Base-by-base conservation (phyloP, 2,888 invertebrate genomes). In the Theretra japonica region DNA sequence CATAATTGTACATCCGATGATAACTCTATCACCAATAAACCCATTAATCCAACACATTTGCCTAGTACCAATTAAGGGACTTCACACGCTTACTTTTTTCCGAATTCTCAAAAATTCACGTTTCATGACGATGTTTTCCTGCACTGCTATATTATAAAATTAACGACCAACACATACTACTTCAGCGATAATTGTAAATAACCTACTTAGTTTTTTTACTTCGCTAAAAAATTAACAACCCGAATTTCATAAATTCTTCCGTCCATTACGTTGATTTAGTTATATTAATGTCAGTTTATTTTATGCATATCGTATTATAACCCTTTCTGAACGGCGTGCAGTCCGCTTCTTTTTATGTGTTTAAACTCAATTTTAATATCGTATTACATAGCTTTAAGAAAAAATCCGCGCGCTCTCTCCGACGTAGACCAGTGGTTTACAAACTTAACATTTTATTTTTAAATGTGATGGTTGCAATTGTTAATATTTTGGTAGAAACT, bases 331-430 rank as follows among this genome's bases (percentile, higher is more conserved):
- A 78, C 72, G 78, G 62, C 23, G 33, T 8, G 56, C 62, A 23
- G 62, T 78, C 83, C 76, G 81, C 77, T 79, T 79, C 75, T 76
- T 72, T 56, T 70, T 68, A 53, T 91, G 88, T 90, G 85, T 91
- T 90, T 91, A 88, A 90, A 91, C 86, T 91, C 88, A 85, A 90
- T 91, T 91, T 91, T 90, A 91, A 90, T 92, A 80, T 93, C 90
- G 78, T 74, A 83, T 93, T 93, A 92, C 93, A 80, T 74, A 81
- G 77, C 86, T 88, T 88, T 84, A 75, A 82, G 81, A 93, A 93
- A 91, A 93, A 92, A 90, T 90, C 85, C 76, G 84, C 86, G 84
- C 80, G 41, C 81, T 76, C 77, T 62, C 72, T 71, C 75, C 77
- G 72, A 74, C 69, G 60, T 72, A 57, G 17, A 4, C 6, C 78